A percentile compares a stretch with the other conserved stretches of the same genome.
These are phyloP conservation scores for Dasysyrphus tricinctus DNA, from an alignment of 2,888 invertebrate species.

Conservation along the genomic window DNA sequence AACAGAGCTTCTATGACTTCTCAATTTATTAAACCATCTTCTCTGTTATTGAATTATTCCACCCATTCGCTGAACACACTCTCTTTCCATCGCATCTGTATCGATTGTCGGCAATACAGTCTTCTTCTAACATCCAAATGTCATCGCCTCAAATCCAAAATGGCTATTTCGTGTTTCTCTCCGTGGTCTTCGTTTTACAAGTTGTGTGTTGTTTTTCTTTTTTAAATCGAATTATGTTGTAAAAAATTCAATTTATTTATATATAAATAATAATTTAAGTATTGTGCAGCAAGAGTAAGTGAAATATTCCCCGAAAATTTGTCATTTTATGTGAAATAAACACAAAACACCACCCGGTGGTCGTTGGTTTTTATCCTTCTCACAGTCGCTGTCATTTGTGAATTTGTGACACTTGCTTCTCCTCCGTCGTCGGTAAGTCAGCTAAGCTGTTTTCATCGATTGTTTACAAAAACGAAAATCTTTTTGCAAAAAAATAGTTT, in stretches of 20 bases:
- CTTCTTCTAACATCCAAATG: not conserved
- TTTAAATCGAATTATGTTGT: slow-evolving; percentile 19
- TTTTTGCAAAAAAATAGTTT: slow-evolving; percentile 36
- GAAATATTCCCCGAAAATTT: not conserved
- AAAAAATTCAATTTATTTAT: not conserved
- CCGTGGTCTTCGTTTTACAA: not conserved
- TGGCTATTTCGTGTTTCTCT: slow-evolving; percentile 59
- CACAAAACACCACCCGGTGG: slow-evolving; percentile 62
- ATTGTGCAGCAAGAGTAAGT: not conserved
- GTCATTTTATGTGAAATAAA: slow-evolving; percentile 30
- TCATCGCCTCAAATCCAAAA: slow-evolving; percentile 66
- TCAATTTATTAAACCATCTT: not conserved
- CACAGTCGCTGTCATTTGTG: not conserved
- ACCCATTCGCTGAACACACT: slow-evolving; percentile 31
- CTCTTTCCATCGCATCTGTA: not conserved
- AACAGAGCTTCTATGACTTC: too few relatives aligned
- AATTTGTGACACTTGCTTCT: slow-evolving; percentile 15
- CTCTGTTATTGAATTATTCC: not conserved
- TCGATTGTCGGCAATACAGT: slow-evolving; percentile 62
- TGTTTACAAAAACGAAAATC: slow-evolving; percentile 62
- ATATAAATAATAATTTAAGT: slow-evolving; percentile 34
- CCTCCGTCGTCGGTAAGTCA: slow-evolving; percentile 6
- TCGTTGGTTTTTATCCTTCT: not conserved
- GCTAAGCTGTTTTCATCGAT: slow-evolving; percentile 54
- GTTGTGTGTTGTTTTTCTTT: slow-evolving; percentile 12